phyloP scores from a whole-genome alignment of 2,113 vertebrate genomes.

The Halichoerus grypus region DNA sequence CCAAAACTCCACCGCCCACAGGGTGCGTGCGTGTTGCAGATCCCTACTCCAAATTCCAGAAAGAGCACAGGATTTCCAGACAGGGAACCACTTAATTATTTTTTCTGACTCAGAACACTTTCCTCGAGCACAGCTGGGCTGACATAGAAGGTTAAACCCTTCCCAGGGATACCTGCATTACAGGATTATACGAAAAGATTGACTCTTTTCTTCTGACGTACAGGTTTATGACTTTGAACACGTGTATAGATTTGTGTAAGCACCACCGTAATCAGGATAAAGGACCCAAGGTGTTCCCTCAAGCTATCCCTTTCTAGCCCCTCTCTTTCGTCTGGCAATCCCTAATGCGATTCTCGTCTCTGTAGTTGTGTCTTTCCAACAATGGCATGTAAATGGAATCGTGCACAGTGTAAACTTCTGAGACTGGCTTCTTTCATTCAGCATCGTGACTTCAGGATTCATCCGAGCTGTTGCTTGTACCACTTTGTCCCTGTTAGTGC shows the following conservation, averaged over 20 bases:
- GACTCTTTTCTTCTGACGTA: not conserved
- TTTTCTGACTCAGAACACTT: not conserved
- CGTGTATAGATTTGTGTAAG: not conserved
- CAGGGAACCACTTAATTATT: not conserved
- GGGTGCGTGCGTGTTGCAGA: accelerated
- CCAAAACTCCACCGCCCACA: not conserved
- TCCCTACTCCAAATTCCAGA: not conserved
- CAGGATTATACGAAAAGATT: not conserved
- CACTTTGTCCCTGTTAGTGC: not conserved
- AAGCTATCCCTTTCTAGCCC: not conserved
- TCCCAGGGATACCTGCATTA: not conserved
- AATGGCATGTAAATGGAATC: no score
- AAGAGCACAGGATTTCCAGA: not conserved
- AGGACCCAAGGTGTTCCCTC: not conserved
- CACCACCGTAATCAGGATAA: not conserved
- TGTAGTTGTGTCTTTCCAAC: not conserved
- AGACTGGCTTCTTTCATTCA: not conserved
- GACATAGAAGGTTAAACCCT: not conserved
- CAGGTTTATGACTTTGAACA: not conserved
- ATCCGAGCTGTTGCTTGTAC: accelerated
- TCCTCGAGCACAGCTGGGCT: not conserved
- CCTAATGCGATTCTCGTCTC: not conserved
- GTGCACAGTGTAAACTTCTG: not conserved
- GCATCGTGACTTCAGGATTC: not conserved
- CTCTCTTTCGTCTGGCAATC: not conserved